Evolutionary conservation across 2,113 vertebrate species (phyloP), one percentile per base, ranked within the genome.

Genomic region (Menidia beryllina): DNA sequence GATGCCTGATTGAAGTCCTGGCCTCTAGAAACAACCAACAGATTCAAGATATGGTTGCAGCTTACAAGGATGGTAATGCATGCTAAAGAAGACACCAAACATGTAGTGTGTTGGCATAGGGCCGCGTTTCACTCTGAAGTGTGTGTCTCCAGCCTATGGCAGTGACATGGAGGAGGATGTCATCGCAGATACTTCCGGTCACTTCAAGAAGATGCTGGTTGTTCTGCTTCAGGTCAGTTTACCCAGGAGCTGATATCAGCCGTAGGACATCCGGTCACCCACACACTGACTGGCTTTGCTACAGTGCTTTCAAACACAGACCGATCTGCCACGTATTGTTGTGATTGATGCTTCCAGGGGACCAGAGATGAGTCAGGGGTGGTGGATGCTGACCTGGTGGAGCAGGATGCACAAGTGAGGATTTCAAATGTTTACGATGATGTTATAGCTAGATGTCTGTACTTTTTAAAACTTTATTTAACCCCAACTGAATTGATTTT

Each of bases 161-260:
- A 92, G 91, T 14, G 95, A 98, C 72, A 89, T 99, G 38, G 98
- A 99, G 84, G 92, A 95, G 25, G 96, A 96, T 13, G 2, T 99
- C 0, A 70, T 93, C 1, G 88, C 83, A 2, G 98, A 99, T 73
- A 99, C 97, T 0, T 96, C 96, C 0, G 97, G 97, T 52, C 98
- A 99, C 81, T 99, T 99, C 88, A 97, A 96, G 91, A 99, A 99
- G 93, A 99, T 98, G 97, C 93, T 98, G 0, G 54, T 99, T 11
- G 98, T 98, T 83, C 91, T 99, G 79, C 93, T 98, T 45, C 97
- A 98, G 96, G 97, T 98, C 9, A 58, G 89, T 87, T 64, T 4
- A 15, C 30, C 7, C 7, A 49, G 30, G 63, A 51, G 19, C 14
- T 36, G 54, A 38, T 27, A 15, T 52, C 14, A 23, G 1, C 19